A percentile compares a stretch with the other conserved stretches of the same genome.
These are phyloP conservation scores for Botia almorhae DNA, from an alignment of 2,797 vertebrate genomes.

Conservation along the genomic window DNA sequence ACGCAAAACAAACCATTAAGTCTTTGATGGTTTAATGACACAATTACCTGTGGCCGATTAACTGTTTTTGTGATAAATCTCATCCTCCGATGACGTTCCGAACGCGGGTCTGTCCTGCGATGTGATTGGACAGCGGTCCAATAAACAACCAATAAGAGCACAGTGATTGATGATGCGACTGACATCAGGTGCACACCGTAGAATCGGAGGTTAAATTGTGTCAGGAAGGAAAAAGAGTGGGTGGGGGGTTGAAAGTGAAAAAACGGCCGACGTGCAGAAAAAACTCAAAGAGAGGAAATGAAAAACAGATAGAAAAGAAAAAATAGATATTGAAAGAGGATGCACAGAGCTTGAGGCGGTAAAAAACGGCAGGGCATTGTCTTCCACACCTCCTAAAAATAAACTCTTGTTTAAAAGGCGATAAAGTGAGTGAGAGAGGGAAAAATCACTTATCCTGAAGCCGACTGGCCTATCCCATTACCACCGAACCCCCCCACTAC, in stretches of 20 bases:
- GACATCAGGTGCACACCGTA: neutral
- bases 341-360: conserved; percentile 1
- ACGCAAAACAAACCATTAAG: too few relatives aligned
- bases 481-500: conserved; percentile 65
- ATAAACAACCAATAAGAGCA: neutral
- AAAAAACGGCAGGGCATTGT: conserved; percentile 24
- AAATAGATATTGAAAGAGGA: conserved; percentile 9
- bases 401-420: conserved; percentile 64
- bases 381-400: conserved; percentile 73
- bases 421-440: conserved; percentile 10
- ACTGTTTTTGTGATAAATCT: too few relatives aligned
- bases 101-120: neutral
- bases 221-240: conserved; percentile 51
- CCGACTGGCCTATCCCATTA: conserved; percentile 70
- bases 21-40: too few relatives aligned
- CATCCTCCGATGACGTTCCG: too few relatives aligned
- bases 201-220: conserved; percentile 13
- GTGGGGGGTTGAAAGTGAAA: conserved; percentile 45
- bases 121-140: neutral
- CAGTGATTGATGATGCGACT: neutral
- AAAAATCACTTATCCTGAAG: conserved; percentile 63
- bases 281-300: conserved; percentile 22
- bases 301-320: conserved; percentile 24
- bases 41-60: too few relatives aligned
- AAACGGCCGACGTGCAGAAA: neutral